phyloP scores from a whole-genome alignment of 2,888 invertebrate genomes.

The Metallyticus violacea region DNA sequence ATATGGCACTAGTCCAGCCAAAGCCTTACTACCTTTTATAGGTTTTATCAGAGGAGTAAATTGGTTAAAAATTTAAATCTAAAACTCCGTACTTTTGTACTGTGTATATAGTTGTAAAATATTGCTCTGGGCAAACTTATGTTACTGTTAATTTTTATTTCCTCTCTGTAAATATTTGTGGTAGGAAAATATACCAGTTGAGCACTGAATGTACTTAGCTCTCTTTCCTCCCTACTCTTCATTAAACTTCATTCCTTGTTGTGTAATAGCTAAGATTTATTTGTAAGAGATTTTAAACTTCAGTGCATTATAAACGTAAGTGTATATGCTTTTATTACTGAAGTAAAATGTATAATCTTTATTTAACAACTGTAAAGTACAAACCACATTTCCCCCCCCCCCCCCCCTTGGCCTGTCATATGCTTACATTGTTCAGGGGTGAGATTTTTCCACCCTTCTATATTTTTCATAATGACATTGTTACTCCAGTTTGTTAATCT shows the following conservation, averaged over 20 bases:
- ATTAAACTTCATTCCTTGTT: background rate
- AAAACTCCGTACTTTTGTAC: constrained; percentile 1
- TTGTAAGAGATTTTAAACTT: background rate
- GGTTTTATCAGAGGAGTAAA: background rate
- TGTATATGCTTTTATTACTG: background rate
- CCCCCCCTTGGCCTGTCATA: background rate
- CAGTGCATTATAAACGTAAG: background rate
- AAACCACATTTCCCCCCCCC: background rate
- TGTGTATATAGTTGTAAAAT: constrained; percentile 7
- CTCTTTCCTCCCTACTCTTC: background rate
- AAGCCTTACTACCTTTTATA: background rate
- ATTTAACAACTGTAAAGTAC: background rate
- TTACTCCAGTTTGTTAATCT: background rate
- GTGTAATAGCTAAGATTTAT: background rate
- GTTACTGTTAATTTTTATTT: background rate
- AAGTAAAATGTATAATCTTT: background rate
- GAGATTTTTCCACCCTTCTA: background rate
- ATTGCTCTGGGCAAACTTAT: background rate
- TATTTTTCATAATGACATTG: background rate
- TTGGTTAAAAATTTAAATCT: background rate
- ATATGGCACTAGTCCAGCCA: background rate
- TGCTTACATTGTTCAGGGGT: background rate
- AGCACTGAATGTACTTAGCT: background rate
- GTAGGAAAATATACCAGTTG: background rate
- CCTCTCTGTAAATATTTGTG: background rate